Percentiles rank a stretch among this genome's conserved stretches.
Conservation (phyloP, 1,140 invertebrate genomes). For the Liolophura sinensis region DNA sequence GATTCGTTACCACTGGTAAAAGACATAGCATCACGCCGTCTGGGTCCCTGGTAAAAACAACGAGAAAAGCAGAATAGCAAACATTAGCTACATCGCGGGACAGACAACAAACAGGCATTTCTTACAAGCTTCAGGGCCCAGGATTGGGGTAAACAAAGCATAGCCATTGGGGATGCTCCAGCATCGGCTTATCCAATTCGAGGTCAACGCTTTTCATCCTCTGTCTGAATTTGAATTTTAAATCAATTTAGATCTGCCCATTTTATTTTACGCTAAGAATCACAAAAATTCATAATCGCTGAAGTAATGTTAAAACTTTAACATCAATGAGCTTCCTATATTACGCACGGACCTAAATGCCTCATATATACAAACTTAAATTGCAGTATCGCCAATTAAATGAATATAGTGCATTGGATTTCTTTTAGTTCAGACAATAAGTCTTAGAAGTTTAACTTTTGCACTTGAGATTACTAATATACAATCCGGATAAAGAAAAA, state of each 20-base stretch:
- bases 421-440: background rate
- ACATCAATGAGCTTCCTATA: no score
- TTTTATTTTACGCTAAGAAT: no score
- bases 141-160: background rate
- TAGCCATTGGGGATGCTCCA: background rate
- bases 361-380: background rate
- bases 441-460: no score
- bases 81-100: background rate
- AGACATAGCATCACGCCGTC: constrained; percentile 51
- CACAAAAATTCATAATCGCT: no score
- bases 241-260: no score
- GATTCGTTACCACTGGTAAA: constrained; percentile 26
- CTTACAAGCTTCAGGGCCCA: background rate
- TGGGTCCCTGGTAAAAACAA: constrained; percentile 30
- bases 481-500: background rate
- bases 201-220: background rate
- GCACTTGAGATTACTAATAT: background rate
- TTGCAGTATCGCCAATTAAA: background rate
- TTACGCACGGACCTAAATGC: no score
- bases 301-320: no score
- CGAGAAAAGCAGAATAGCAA: constrained; percentile 5
- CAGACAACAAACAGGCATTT: background rate
- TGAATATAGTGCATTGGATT: background rate
- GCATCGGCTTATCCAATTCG: background rate
- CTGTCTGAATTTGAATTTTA: no score